Conservation (phyloP, 1,140 invertebrate genomes). For the Drosophila funebris region DNA sequence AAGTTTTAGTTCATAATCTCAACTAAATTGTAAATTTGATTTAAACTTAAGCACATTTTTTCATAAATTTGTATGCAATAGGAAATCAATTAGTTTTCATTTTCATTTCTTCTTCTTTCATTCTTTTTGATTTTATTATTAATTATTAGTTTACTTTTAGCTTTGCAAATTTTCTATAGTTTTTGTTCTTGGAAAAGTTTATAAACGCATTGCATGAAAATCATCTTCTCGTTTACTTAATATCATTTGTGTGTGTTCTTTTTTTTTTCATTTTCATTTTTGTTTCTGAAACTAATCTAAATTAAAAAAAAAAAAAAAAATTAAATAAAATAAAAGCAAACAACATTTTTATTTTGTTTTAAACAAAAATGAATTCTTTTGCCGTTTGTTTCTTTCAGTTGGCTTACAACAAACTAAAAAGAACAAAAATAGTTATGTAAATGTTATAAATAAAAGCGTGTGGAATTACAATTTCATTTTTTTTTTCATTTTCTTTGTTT, state of each 20-base stretch:
- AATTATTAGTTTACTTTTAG: conserved; percentile 15
- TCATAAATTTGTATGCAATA: conserved; percentile 74
- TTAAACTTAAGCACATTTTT: conserved; percentile 78
- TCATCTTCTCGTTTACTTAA: conserved; percentile 48
- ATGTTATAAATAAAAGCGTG: conserved; percentile 80
- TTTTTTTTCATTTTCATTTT: conserved; percentile 16
- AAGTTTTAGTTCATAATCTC: conserved; percentile 68
- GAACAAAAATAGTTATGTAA: conserved; percentile 50
- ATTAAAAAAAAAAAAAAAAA: too few species aligned
- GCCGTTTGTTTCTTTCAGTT: conserved; percentile 32
- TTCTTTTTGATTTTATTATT: conserved; percentile 23
- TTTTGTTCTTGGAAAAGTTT: conserved; percentile 41
- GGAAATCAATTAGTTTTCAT: conserved; percentile 64
- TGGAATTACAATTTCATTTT: conserved; percentile 79
- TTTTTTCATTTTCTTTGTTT: conserved; percentile 17
- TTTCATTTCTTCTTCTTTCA: conserved; percentile 26
- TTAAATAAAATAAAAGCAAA: too few species aligned
- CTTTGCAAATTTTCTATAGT: conserved; percentile 31
- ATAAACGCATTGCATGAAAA: conserved; percentile 47
- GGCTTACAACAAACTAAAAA: conserved; percentile 50
- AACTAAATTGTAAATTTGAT: conserved; percentile 80
- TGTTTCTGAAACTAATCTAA: conserved; percentile 41
- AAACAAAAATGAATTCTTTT: conserved; percentile 51
- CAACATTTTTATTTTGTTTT: conserved; percentile 55
- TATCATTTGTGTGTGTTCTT: conserved; percentile 54